Evolutionary conservation across 2,797 vertebrate genomes (phyloP).

Genomic region (Darevskia nairensis): DNA sequence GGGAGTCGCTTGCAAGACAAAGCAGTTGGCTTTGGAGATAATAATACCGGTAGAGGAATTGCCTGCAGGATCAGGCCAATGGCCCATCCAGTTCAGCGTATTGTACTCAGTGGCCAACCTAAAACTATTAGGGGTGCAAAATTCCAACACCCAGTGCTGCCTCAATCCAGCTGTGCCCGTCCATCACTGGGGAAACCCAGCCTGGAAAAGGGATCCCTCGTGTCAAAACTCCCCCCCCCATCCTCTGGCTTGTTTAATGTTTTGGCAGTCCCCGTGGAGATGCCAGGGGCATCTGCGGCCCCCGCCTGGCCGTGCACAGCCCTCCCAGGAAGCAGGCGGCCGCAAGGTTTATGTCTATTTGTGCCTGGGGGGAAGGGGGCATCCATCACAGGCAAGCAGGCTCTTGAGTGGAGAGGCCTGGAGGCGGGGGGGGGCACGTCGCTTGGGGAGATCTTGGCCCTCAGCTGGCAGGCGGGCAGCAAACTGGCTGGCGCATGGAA

Average conservation of each 20-base stretch:
- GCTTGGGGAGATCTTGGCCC: not conserved
- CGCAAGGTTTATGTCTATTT: not conserved
- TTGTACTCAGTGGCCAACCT: no score
- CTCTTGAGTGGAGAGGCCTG: not conserved
- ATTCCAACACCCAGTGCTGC: no score
- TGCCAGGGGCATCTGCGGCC: not conserved
- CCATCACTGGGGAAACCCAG: not conserved
- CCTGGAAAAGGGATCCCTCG: not conserved
- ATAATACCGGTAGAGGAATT: no score
- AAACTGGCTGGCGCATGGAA: fast-evolving
- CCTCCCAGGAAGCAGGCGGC: not conserved
- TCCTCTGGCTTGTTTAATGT: not conserved
- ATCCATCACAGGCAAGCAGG: not conserved
- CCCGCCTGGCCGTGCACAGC: not conserved
- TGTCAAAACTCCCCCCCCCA: not conserved
- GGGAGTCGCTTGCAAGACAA: not conserved
- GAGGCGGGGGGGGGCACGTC: not conserved
- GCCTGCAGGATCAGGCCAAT: no score
- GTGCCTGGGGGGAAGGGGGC: not conserved
- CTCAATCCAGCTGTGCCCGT: no score
- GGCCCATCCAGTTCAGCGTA: no score
- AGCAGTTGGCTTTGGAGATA: no score
- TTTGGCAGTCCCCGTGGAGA: not conserved
- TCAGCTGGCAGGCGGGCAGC: fast-evolving
- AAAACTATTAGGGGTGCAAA: no score